Conservation (phyloP, 2,113 vertebrate species). For the Perccottus glenii region DNA sequence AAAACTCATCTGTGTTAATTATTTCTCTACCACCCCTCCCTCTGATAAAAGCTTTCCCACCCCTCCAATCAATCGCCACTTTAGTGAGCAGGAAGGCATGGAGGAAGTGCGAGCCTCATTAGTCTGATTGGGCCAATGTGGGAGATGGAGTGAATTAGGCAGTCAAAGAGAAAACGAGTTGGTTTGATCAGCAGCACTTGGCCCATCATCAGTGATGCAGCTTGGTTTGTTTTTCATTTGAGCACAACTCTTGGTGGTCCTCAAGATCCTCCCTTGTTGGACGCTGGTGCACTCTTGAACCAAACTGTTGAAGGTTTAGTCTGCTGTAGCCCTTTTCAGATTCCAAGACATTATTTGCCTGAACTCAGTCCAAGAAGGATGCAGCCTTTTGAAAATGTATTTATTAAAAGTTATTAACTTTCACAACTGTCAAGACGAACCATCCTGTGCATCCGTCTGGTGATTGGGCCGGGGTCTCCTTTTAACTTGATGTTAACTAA, state of each 20-base stretch:
- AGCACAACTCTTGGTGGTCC: conserved; percentile 5
- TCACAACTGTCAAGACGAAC: no score
- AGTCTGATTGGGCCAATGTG: conserved; percentile 76
- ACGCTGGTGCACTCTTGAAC: neutral
- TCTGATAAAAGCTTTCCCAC: conserved; percentile 76
- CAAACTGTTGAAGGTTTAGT: no score
- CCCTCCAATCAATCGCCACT: conserved; percentile 73
- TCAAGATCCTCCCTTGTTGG: conserved; percentile 18
- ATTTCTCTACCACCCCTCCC: conserved; percentile 76
- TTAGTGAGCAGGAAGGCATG: conserved; percentile 69
- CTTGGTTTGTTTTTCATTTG: conserved; percentile 30
- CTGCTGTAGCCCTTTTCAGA: no score
- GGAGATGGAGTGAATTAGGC: conserved; percentile 64
- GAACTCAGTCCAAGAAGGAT: no score
- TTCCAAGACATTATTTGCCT: no score
- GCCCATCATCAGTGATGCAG: conserved; percentile 57
- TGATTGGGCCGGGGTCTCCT: no score
- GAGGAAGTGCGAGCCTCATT: conserved; percentile 76
- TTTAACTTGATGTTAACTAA: conserved; percentile 23
- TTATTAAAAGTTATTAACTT: no score
- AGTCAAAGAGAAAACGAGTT: conserved; percentile 68
- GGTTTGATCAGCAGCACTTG: conserved; percentile 69
- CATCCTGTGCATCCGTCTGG: no score
- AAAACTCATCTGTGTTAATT: conserved; percentile 78
- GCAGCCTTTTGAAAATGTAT: no score